A percentile compares a stretch with the other conserved stretches of the same genome.
Evolutionary conservation across 2,888 invertebrate genomes (phyloP).

Genomic region (Chrysolina haemoptera): DNA sequence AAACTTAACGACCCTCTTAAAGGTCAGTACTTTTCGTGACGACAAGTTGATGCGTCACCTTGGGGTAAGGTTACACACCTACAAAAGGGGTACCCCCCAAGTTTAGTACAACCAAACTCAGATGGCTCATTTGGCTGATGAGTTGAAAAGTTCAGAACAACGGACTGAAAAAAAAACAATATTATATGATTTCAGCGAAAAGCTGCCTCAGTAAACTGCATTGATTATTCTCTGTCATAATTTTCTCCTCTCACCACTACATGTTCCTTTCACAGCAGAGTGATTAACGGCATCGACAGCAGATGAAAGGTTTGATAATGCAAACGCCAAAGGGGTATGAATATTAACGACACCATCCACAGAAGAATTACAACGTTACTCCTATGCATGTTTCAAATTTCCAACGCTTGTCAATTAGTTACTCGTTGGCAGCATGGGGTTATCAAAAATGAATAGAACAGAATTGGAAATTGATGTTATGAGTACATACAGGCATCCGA

Average conservation of each 20-base stretch:
- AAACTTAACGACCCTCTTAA: no score
- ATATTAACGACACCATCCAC: slow-evolving; percentile 43
- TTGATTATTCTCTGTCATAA: not conserved
- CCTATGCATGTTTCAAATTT: slow-evolving; percentile 32
- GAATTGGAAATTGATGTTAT: not conserved
- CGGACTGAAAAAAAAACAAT: no score
- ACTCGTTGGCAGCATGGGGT: not conserved
- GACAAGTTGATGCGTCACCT: no score
- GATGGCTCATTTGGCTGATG: no score
- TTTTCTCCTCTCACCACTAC: slow-evolving; percentile 28
- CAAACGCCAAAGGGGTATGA: slow-evolving; percentile 40
- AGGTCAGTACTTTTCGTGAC: no score
- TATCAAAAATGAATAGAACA: not conserved
- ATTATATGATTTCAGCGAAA: no score
- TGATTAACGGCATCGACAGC: slow-evolving; percentile 45
- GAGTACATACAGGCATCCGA: no score
- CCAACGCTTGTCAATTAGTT: slow-evolving; percentile 5
- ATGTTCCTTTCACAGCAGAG: slow-evolving; percentile 16
- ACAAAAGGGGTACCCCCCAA: no score
- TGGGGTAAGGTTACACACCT: no score
- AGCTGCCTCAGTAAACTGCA: no score
- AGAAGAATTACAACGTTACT: slow-evolving; percentile 39
- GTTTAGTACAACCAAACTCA: no score
- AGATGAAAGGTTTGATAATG: slow-evolving; percentile 43
- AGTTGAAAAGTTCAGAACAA: no score